These are phyloP conservation scores for Gallinago stenura DNA, from an alignment of 2,797 vertebrate genomes.

Conservation along the genomic window DNA sequence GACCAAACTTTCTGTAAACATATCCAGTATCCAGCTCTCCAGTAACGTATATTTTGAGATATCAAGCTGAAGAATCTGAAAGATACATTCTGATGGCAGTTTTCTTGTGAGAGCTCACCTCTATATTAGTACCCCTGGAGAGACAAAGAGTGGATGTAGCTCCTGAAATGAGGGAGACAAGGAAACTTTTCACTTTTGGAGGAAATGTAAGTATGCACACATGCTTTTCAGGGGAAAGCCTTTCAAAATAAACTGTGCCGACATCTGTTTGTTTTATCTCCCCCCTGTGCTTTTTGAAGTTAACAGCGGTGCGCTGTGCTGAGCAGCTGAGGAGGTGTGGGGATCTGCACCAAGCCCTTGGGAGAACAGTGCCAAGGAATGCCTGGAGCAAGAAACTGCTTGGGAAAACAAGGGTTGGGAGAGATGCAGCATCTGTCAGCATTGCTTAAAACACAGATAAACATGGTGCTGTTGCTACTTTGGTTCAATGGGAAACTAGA, in stretches of 20 bases:
- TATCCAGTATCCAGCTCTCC: neutral
- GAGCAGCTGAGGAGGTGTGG: constrained; percentile 59
- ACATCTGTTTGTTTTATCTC: constrained; percentile 37
- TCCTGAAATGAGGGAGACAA: neutral
- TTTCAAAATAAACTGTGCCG: constrained; percentile 24
- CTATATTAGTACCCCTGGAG: neutral
- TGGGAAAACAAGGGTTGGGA: constrained; percentile 11
- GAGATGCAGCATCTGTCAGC: neutral
- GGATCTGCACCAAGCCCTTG: constrained; percentile 50
- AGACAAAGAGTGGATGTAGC: neutral
- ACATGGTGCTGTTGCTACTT: neutral
- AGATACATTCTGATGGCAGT: neutral
- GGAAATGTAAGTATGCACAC: neutral
- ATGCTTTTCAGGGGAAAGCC: neutral
- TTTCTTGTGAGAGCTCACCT: neutral
- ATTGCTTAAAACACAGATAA: constrained; percentile 49
- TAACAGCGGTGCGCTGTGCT: constrained; percentile 17
- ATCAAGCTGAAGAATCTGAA: neutral
- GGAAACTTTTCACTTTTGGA: neutral
- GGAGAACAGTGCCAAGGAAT: constrained; percentile 66
- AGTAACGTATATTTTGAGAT: neutral
- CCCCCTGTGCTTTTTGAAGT: constrained; percentile 3
- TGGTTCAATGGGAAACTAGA: neutral
- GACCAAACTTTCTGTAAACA: neutral
- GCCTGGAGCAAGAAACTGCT: constrained; percentile 44